Evolutionary conservation across 2,888 invertebrate genomes (phyloP).

Genomic region (Drosophila sordidapex): DNA sequence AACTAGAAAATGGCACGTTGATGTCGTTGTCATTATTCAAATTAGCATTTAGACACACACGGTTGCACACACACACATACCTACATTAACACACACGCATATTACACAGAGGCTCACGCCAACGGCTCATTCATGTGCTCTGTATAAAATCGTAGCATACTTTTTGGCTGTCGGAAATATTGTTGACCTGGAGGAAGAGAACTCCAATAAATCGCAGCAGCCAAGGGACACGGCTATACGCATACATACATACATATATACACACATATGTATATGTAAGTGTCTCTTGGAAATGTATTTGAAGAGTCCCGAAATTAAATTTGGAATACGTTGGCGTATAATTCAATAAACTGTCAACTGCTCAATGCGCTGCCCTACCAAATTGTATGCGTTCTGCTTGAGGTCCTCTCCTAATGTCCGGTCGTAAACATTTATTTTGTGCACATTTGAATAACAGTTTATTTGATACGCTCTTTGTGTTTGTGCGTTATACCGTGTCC

Average conservation of each 20-base stretch:
- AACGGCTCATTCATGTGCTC: constrained; percentile 48
- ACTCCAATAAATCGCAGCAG: constrained; percentile 68
- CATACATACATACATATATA: not conserved
- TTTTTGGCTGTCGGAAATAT: constrained; percentile 50
- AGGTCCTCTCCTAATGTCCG: constrained; percentile 8
- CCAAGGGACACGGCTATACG: constrained; percentile 22
- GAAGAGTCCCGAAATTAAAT: constrained; percentile 35
- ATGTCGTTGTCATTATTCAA: constrained; percentile 81
- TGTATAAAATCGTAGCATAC: constrained; percentile 56
- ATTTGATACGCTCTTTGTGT: constrained; percentile 29
- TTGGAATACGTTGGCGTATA: constrained; percentile 32
- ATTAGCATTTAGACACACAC: constrained; percentile 74
- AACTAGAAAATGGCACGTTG: constrained; percentile 75
- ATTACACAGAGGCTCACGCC: constrained; percentile 12
- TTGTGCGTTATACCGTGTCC: constrained; percentile 3
- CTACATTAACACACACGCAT: constrained; percentile 5
- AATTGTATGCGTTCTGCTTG: constrained; percentile 3
- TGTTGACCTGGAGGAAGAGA: constrained; percentile 34
- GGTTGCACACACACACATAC: constrained; percentile 44
- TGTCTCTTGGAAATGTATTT: not conserved
- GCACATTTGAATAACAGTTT: constrained; percentile 56
- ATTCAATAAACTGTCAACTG: constrained; percentile 44
- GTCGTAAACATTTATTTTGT: constrained; percentile 40
- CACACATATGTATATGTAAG: not conserved
- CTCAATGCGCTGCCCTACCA: constrained; percentile 4